Evolutionary conservation across 2,113 vertebrate genomes (phyloP).

Genomic region (Ochotona curzoniae): DNA sequence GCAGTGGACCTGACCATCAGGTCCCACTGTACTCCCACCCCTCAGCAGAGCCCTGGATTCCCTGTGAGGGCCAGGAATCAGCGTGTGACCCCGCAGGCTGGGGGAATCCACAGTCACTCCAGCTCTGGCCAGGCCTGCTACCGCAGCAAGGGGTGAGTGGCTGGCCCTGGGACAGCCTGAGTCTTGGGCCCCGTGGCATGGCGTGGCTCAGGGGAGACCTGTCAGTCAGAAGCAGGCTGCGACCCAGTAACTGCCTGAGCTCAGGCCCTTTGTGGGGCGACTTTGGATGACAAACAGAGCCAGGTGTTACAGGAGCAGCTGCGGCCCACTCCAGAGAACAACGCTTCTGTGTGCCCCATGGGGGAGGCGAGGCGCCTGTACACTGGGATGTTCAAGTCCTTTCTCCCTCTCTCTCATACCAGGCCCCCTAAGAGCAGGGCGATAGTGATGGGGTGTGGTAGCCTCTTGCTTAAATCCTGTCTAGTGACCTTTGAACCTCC

Average conservation of each 20-base stretch:
- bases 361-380: neutral
- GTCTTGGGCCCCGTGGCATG: neutral
- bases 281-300: conserved; percentile 50
- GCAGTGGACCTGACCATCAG: neutral
- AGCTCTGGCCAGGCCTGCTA: neutral
- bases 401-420: neutral
- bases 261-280: rapidly evolving
- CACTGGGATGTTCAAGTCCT: neutral
- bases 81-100: neutral
- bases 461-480: neutral
- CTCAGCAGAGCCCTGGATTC: neutral
- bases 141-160: neutral
- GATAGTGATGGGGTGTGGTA: neutral
- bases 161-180: neutral
- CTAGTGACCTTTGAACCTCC: neutral
- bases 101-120: neutral
- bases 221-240: neutral
- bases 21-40: neutral
- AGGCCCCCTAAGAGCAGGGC: neutral
- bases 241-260: neutral
- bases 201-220: too few species aligned
- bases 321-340: conserved; percentile 1
- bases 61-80: rapidly evolving
- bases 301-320: conserved; percentile 61
- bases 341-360: neutral